A percentile compares a stretch with the other conserved stretches of the same genome.
These are phyloP conservation scores for Rallus crepitans DNA, from an alignment of 2,797 vertebrate genomes.

Conservation along the genomic window DNA sequence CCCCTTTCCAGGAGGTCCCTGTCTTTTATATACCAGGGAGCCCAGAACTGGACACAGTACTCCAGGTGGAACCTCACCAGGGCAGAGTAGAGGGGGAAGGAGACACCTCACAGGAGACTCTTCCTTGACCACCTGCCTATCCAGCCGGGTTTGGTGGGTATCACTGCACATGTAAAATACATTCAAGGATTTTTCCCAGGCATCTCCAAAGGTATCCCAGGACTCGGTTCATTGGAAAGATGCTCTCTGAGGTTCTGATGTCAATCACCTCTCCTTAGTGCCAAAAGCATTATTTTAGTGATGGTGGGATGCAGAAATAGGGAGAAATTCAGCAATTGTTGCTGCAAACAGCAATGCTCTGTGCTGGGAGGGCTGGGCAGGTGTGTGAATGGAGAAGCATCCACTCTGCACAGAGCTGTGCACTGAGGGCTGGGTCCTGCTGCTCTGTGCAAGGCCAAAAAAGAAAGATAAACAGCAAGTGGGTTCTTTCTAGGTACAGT, in stretches of 20 bases:
- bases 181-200: neutral
- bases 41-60: no score
- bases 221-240: neutral
- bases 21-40: no score
- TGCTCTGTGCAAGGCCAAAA: neutral
- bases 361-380: neutral
- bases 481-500: neutral
- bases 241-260: neutral
- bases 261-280: neutral
- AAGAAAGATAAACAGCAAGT: neutral
- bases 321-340: fast-evolving
- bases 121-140: neutral
- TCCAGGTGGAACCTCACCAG: no score
- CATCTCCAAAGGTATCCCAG: neutral
- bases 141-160: fast-evolving
- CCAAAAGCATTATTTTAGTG: neutral
- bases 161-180: neutral
- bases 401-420: neutral
- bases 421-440: neutral
- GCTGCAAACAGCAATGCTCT: neutral
- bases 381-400: neutral
- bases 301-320: neutral
- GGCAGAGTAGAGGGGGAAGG: no score
- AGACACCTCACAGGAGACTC: neutral
- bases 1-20: no score